Evolutionary conservation across 2,113 vertebrate genomes (phyloP).

Genomic region (Ptilonorhynchus violaceus): DNA sequence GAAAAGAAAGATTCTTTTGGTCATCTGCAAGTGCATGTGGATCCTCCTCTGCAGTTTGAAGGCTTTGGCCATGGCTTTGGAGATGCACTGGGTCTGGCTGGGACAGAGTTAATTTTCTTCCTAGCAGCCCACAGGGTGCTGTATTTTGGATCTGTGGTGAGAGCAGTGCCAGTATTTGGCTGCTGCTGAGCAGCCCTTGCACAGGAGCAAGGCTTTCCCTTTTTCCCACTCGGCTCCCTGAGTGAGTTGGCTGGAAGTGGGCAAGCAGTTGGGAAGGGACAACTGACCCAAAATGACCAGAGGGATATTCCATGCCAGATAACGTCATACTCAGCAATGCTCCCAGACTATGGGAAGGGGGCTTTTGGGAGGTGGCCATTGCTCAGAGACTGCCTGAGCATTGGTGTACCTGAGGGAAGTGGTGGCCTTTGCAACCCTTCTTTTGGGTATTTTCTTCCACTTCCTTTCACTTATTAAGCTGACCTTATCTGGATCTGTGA

Average conservation of each 20-base stretch:
- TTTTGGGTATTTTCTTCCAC: neutral
- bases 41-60: neutral
- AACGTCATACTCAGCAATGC: neutral
- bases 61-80: neutral
- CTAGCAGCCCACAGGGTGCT: neutral
- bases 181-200: neutral
- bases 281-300: neutral
- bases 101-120: neutral
- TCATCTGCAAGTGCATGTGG: neutral
- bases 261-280: neutral
- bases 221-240: neutral
- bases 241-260: neutral
- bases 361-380: neutral
- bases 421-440: neutral
- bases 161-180: neutral
- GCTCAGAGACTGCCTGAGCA: neutral
- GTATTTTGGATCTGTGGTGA: neutral
- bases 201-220: neutral
- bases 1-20: neutral
- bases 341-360: neutral
- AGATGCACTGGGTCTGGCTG: neutral
- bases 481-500: neutral
- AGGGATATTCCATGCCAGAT: neutral
- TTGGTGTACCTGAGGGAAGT: fast-evolving
- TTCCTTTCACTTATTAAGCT: neutral